These are phyloP conservation scores for Apotomis capreana DNA, from an alignment of 2,888 invertebrate species.

Conservation along the genomic window DNA sequence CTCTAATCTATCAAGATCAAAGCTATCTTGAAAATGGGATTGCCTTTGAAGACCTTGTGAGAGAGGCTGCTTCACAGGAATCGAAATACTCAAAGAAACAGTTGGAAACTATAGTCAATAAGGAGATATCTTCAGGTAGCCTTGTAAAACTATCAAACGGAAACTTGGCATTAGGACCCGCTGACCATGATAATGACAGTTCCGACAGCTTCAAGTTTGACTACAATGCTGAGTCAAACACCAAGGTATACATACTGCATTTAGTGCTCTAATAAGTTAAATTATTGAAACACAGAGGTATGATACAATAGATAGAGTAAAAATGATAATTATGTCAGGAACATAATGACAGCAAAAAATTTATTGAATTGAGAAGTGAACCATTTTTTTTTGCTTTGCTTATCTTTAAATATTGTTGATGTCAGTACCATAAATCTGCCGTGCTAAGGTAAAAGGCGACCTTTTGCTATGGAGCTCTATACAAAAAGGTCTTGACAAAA, in stretches of 20 bases:
- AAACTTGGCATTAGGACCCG: slow-evolving; percentile 86
- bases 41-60: slow-evolving; percentile 86
- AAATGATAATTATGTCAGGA: background rate
- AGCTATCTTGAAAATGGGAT: slow-evolving; percentile 88
- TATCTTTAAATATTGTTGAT: no score
- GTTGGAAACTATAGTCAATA: slow-evolving; percentile 86
- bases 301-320: no score
- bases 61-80: slow-evolving; percentile 86
- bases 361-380: no score
- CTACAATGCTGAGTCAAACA: slow-evolving; percentile 70
- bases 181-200: slow-evolving; percentile 82
- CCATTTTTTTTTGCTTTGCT: no score
- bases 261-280: no score
- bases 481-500: no score
- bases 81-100: slow-evolving; percentile 85
- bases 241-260: slow-evolving; percentile 62
- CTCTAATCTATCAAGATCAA: slow-evolving; percentile 87
- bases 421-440: no score
- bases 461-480: no score
- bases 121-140: slow-evolving; percentile 87
- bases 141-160: slow-evolving; percentile 87
- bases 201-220: slow-evolving; percentile 79
- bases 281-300: no score
- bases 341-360: no score
- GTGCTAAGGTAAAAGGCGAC: no score